These are phyloP conservation scores for Muricea muricata DNA, from an alignment of 92 coral and sea anemone species.

Conservation along the genomic window DNA sequence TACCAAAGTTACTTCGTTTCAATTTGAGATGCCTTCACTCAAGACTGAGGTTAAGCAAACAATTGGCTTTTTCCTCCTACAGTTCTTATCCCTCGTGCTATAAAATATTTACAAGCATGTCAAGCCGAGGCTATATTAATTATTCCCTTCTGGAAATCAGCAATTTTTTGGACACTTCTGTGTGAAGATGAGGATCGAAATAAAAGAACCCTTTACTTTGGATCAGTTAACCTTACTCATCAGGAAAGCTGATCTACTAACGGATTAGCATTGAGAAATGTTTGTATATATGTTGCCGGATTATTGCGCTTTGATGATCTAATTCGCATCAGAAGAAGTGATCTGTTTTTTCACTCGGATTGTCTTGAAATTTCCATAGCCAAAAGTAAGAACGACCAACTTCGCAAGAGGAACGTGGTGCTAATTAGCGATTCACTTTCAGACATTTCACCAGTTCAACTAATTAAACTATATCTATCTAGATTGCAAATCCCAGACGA, in stretches of 20 bases:
- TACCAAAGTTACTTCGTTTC: constrained; percentile 16
- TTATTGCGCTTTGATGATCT: constrained; percentile 58
- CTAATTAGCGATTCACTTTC: constrained; percentile 46
- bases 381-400: too few relatives aligned
- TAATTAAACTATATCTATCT: constrained; percentile 7
- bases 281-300: constrained; percentile 45
- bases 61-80: constrained; percentile 56
- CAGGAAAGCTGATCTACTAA: constrained; percentile 27
- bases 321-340: constrained; percentile 38
- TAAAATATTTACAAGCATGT: constrained; percentile 40
- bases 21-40: constrained; percentile 38
- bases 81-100: constrained; percentile 21
- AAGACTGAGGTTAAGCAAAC: constrained; percentile 38
- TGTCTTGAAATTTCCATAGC: constrained; percentile 32
- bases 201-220: constrained; percentile 53
- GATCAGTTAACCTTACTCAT: constrained; percentile 26
- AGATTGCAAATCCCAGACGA: constrained; percentile 6
- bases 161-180: constrained; percentile 42
- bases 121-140: constrained; percentile 47
- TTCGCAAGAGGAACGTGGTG: too few relatives aligned
- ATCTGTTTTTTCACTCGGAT: constrained; percentile 38
- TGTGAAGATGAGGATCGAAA: constrained; percentile 45
- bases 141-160: constrained; percentile 47
- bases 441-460: not conserved
- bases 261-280: constrained; percentile 47